A percentile compares a stretch with the other conserved stretches of the same genome.
phyloP scores from a whole-genome alignment of 2,113 vertebrate species.

The Percopsis transmontana region DNA sequence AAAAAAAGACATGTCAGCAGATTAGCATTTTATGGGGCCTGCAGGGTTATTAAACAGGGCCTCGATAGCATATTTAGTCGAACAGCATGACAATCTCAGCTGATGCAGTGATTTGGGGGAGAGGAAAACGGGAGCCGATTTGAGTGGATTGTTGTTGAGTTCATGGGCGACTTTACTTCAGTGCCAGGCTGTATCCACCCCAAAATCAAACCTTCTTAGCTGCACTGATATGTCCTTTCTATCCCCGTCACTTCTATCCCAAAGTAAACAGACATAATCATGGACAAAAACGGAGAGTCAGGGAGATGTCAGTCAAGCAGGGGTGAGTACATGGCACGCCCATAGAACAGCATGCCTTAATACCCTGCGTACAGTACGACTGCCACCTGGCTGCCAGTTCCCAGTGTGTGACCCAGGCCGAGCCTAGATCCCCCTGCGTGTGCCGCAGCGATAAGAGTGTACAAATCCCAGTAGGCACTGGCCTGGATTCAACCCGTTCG shows the following conservation, averaged over 20 bases:
- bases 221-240: neutral
- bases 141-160: conserved; percentile 37
- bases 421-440: conserved; percentile 69
- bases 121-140: conserved; percentile 31
- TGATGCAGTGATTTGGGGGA: conserved; percentile 6
- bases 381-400: conserved; percentile 46
- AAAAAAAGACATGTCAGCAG: conserved; percentile 17
- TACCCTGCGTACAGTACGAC: conserved; percentile 37
- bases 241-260: neutral
- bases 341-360: too few species aligned
- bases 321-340: too few species aligned
- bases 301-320: too few species aligned
- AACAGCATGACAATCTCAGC: conserved; percentile 1
- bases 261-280: too few species aligned
- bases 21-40: conserved; percentile 26
- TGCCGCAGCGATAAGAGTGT: conserved; percentile 64
- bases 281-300: too few species aligned
- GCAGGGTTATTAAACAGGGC: conserved; percentile 19
- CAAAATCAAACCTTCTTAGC: conserved; percentile 12
- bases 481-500: conserved; percentile 51
- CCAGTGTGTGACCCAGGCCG: conserved; percentile 32
- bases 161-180: conserved; percentile 27
- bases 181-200: too few species aligned
- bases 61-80: conserved; percentile 16
- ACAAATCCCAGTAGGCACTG: conserved; percentile 41